A percentile compares a stretch with the other conserved stretches of the same genome.
These are phyloP conservation scores for Halcyon chelicuti DNA, from an alignment of 2,797 vertebrate genomes.

Conservation along the genomic window DNA sequence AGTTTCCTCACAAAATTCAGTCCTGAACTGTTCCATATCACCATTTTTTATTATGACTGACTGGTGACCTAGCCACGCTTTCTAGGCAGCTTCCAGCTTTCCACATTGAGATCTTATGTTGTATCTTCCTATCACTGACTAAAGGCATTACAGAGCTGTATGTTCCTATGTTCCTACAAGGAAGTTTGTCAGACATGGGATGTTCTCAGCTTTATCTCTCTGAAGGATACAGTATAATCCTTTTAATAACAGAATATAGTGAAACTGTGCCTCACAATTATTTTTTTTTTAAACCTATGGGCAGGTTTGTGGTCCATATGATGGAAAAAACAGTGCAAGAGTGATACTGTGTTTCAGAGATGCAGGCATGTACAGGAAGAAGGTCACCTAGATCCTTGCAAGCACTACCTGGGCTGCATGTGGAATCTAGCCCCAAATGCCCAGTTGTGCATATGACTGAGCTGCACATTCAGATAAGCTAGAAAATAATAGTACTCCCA, in stretches of 20 bases:
- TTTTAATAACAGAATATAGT: background rate
- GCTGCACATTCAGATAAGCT: background rate
- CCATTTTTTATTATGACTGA: background rate
- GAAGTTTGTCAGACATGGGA: background rate
- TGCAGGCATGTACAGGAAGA: background rate
- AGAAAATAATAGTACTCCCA: background rate
- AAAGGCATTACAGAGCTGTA: background rate
- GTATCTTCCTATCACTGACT: background rate
- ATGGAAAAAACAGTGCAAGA: background rate
- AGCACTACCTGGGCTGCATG: background rate
- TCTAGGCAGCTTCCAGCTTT: background rate
- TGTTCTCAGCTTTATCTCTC: background rate
- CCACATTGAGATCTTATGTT: background rate
- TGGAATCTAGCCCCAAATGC: background rate
- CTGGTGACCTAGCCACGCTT: background rate
- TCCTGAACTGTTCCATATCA: background rate
- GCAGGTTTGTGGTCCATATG: too few species aligned
- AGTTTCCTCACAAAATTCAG: too few species aligned
- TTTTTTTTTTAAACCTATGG: background rate
- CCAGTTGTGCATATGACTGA: background rate
- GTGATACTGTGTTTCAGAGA: background rate
- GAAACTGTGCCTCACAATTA: background rate
- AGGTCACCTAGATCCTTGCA: background rate
- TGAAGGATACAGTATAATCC: background rate
- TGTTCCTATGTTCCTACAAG: background rate